These are phyloP conservation scores for Crossocerus cetratus DNA, from an alignment of 2,888 invertebrate species.

Conservation along the genomic window DNA sequence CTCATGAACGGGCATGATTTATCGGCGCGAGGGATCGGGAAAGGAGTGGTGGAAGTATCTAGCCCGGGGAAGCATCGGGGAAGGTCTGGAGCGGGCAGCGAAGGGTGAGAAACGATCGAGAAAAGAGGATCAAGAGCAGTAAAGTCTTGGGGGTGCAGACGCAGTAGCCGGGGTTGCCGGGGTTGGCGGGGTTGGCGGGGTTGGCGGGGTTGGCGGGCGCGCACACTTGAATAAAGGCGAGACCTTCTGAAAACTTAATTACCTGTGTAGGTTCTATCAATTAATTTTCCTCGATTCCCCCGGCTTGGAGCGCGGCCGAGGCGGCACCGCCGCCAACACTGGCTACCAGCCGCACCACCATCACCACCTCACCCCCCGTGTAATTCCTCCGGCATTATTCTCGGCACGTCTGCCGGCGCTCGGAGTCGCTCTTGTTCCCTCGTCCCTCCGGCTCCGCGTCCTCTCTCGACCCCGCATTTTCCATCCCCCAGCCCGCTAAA, in stretches of 20 bases:
- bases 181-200: conserved; percentile 14
- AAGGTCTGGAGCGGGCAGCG: conserved; percentile 33
- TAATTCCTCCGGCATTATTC: conserved; percentile 76
- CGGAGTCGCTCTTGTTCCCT: conserved; percentile 47
- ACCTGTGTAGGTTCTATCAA: conserved; percentile 76
- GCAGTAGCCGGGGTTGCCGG: background rate
- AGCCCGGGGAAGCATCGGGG: conserved; percentile 32
- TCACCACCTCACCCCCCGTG: conserved; percentile 56
- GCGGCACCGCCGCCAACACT: conserved; percentile 43
- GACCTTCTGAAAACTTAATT: conserved; percentile 73
- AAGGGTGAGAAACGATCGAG: conserved; percentile 47
- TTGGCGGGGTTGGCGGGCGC: conserved; percentile 12
- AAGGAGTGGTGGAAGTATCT: conserved; percentile 31
- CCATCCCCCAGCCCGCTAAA: conserved; percentile 51
- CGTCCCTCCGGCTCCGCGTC: conserved; percentile 7
- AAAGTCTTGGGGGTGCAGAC: conserved; percentile 29
- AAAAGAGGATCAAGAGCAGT: conserved; percentile 47
- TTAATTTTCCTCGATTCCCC: conserved; percentile 76
- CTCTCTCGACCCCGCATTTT: conserved; percentile 50
- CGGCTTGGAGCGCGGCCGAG: conserved; percentile 39
- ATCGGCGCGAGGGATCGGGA: conserved; percentile 39
- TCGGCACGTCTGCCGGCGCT: conserved; percentile 73
- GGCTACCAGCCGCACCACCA: conserved; percentile 34
- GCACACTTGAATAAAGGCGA: conserved; percentile 50
- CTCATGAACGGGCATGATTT: conserved; percentile 55